Percentiles rank a stretch among this genome's conserved stretches.
These are phyloP conservation scores for Naso thynnoides DNA, from an alignment of 2,797 vertebrate species.

Conservation along the genomic window DNA sequence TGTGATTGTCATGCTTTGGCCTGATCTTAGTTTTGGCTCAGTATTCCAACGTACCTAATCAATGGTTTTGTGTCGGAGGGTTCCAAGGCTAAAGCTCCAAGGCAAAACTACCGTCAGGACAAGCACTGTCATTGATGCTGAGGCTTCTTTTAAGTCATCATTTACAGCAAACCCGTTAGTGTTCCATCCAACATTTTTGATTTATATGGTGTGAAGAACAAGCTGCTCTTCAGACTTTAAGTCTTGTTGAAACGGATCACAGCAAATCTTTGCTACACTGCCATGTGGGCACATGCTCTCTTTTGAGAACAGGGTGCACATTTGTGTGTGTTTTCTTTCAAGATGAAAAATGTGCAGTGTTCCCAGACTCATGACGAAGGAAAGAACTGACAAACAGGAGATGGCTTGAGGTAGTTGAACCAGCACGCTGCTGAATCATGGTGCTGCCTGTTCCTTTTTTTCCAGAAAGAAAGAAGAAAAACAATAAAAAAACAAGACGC, in stretches of 20 bases:
- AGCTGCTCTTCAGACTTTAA: conserved; percentile 1
- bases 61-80: background rate
- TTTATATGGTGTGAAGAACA: conserved; percentile 4
- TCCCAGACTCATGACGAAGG: conserved; percentile 49
- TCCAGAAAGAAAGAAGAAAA: conserved; percentile 32
- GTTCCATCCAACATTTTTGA: background rate
- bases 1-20: background rate
- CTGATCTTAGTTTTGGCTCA: background rate
- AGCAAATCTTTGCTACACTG: conserved; percentile 6
- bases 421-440: conserved; percentile 69
- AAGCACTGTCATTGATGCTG: background rate
- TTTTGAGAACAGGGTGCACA: background rate
- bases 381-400: conserved; percentile 71
- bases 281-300: conserved; percentile 15
- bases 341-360: conserved; percentile 41
- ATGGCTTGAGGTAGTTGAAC: conserved; percentile 72
- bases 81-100: background rate
- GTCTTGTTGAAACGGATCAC: conserved; percentile 13
- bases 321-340: conserved; percentile 31
- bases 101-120: background rate
- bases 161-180: background rate
- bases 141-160: background rate
- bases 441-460: conserved; percentile 19
- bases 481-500: conserved; percentile 1
- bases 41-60: background rate